Base-by-base conservation (phyloP, 2,888 invertebrate species). In the Barypeithes pellucidus region DNA sequence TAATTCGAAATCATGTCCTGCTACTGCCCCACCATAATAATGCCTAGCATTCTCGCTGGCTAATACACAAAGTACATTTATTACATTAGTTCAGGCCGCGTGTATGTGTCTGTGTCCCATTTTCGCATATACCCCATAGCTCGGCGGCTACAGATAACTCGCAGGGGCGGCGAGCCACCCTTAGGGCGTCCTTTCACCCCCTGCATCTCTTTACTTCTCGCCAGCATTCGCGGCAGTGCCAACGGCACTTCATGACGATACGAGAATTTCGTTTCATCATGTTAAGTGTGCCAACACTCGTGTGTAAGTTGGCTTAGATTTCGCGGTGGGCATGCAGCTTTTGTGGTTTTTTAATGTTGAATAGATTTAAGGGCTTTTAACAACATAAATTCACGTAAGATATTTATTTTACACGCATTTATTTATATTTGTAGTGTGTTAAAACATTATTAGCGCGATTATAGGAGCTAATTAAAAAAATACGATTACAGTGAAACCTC, bases 21-120 rank as follows among this genome's bases (percentile, higher is more conserved):
- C 68, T 72, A 69, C 69, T 68, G 74, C 72, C 65, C 70, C 77
- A 76, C 79, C 80, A 79, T 78, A 77, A 81, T 79, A 77, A 78
- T 77, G 78, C 75, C 57, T 29, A 52, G 65, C 70, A 76, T 76
- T 77, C 79, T 80, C 80, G 77, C 80, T 77, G 76, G 78, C 81
- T 82, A 83, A 83, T 83, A 83, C 82, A 82, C 82, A 82, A 82
- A 82, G 82, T 81, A 82, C 82, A 83, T 84, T 83, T 83, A 84
- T 84, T 82, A 81, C 82, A 82, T 84, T 83, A 84, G 80, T 79
- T 81, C 79, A 79, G 47, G 60, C 70, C 54, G 78, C 79, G 78
- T 77, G 77, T 78, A 77, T 76, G 80, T 57, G 78, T 80, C 80
- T 78, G 77, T 78, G 77, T 76, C 81, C 80, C 79, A 80, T 77